Evolutionary conservation across 2,888 invertebrate genomes (phyloP), one percentile per base, ranked within the genome.

Genomic region (Eupeodes luniger): DNA sequence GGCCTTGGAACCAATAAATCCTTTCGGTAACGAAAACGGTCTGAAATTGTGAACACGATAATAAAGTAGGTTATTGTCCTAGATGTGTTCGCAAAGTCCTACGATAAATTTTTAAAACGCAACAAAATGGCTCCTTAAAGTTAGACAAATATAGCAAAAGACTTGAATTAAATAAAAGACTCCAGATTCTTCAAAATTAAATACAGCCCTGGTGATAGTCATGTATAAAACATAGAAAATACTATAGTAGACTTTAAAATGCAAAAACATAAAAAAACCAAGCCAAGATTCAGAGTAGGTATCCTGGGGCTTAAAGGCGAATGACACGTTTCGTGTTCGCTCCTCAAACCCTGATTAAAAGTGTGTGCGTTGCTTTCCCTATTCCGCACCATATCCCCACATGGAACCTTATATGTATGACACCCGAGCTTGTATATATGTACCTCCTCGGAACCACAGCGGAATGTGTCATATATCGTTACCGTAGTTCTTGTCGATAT

Each of bases 231-330:
- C 80, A 77, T 69, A 77, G 67, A 74, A 76, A 55, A 83, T 67
- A 47, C 14, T 57, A 27, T 27, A 53, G 67, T 49, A 80, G 87
- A 77, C 76, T 70, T 62, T 57, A 53, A 9, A 47, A 64, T 27
- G 47, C 49, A 64, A 61, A 66, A 55, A 5, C 47, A 34, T 59
- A 59, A 78, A 66, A 77, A 85, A 64, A 64, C 62, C 36, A 70
- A 44, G 27, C 14, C 6, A 27, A 70, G 79, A 76, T 40, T 55
- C 59, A 82, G 44, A n/a, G 79, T 74, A 67, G 57, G 79, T 80
- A 62, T 83, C 87, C 61, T 81, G 84, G 87, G 87, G 84, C 83
- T 83, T 87, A 87, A 57, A 84, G 87, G 87, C 87, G 87, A 87
- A 87, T 83, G 87, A 87, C 87, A 87, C 84, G 80, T 87, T 87